A percentile compares a stretch with the other conserved stretches of the same genome.
phyloP scores from a whole-genome alignment of 2,888 invertebrate genomes.

The Cremastinae sp. region DNA sequence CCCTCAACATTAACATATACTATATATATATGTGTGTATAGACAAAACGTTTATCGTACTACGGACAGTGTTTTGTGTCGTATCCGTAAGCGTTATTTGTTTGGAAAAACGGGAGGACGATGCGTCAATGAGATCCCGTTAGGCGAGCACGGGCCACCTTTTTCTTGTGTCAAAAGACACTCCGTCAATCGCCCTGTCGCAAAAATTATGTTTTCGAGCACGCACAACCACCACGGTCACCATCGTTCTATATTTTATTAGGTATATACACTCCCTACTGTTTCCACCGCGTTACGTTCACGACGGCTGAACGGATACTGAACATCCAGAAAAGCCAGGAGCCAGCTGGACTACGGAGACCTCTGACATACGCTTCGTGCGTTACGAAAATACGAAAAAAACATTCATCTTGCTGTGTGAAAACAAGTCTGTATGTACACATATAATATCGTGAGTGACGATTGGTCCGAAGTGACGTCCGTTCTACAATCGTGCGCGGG shows the following conservation, averaged over 20 bases:
- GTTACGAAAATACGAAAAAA: slow-evolving; percentile 53
- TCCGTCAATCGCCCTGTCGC: slow-evolving; percentile 50
- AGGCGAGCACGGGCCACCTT: slow-evolving; percentile 35
- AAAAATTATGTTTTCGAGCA: slow-evolving; percentile 49
- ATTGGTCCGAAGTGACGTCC: slow-evolving; percentile 11
- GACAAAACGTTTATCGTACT: slow-evolving; percentile 27
- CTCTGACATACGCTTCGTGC: slow-evolving; percentile 28
- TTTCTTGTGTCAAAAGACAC: slow-evolving; percentile 44
- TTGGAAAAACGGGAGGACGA: slow-evolving; percentile 26
- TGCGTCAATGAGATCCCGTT: slow-evolving; percentile 40
- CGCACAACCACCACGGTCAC: slow-evolving; percentile 53
- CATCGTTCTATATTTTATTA: slow-evolving; percentile 20
- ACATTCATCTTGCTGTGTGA: slow-evolving; percentile 49
- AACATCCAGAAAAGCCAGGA: slow-evolving; percentile 32
- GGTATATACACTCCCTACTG: neutral
- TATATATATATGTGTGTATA: slow-evolving; percentile 16
- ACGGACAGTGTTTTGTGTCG: slow-evolving; percentile 13
- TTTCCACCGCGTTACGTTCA: slow-evolving; percentile 35
- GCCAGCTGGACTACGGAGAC: slow-evolving; percentile 40
- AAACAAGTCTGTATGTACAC: slow-evolving; percentile 55
- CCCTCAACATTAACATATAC: slow-evolving; percentile 5
- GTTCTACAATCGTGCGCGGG: neutral
- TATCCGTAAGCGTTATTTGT: slow-evolving; percentile 15
- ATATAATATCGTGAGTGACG: slow-evolving; percentile 13
- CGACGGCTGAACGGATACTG: slow-evolving; percentile 59